Base-by-base conservation (phyloP, 2,113 vertebrate genomes). In the Pollachius pollachius region DNA sequence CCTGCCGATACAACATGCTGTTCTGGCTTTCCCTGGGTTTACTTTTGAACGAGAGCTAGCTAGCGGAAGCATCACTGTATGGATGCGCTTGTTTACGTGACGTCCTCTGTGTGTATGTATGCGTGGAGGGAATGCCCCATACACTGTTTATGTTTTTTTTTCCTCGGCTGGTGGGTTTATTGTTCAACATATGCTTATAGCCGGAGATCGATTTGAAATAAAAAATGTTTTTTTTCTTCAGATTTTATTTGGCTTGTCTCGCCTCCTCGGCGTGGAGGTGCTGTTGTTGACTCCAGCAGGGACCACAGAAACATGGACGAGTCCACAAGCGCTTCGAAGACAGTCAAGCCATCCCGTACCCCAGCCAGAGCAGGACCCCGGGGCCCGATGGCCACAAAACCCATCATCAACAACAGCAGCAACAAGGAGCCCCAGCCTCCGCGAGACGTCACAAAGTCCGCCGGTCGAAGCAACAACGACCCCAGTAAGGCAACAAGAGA, bases 231-330 rank as follows among this genome's bases (percentile, higher is more conserved):
- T 48, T 48, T 48, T 66, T 12, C 15, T 48, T 15, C 25, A 89
- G 77, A 70, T 59, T 82, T 64, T 64, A 59, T 65, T 81, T 67
- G 54, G 30, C 67, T 68, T 62, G 9, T 61, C 66, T 79, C 68
- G 63, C 77, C 67, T 84, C 74, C 73, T 79, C 69, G 75, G 27
- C 9, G 72, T 67, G 73, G 75, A 48, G 41, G 41, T 48, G 41
- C 41, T 72, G 62, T 64, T 62, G 71, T 82, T 74, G 64, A 83
- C 71, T 65, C 76, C 75, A 84, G 88, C 88, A 73, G 84, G 82
- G 84, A 77, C 84, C 87, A 89, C 79, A 88, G 74, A 92, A 93
- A 91, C 87, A 99, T 98, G 96, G 96, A 97, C 85, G 95, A 94
- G 72, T 88, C 91, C 80, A 90, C 76, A 88, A 94, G 90, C 89